Conservation (phyloP, 2,113 vertebrate genomes). For the Xiphias gladius region DNA sequence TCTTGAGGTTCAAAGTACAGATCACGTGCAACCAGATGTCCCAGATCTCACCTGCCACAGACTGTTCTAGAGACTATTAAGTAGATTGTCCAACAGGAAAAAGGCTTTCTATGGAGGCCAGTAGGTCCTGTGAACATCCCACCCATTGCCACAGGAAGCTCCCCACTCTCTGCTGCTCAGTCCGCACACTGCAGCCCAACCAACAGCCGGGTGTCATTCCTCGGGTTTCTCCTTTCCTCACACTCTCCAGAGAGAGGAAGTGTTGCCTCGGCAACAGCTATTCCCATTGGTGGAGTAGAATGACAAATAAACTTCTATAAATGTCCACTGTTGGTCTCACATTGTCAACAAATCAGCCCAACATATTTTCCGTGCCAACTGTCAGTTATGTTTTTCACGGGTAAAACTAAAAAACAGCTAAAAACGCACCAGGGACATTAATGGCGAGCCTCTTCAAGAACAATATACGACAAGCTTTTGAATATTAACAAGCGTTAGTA, state of each 20-base stretch:
- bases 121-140: slow-evolving; percentile 67
- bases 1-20: background rate
- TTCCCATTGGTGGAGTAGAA: slow-evolving; percentile 57
- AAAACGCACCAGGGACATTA: slow-evolving; percentile 55
- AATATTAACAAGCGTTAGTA: slow-evolving; percentile 12
- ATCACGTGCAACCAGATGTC: background rate
- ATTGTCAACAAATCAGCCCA: slow-evolving; percentile 68
- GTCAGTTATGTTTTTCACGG: slow-evolving; percentile 42
- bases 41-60: slow-evolving; percentile 11
- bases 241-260: slow-evolving; percentile 58
- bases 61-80: slow-evolving; percentile 23
- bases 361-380: slow-evolving; percentile 56
- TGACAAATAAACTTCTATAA: slow-evolving; percentile 52
- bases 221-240: slow-evolving; percentile 52
- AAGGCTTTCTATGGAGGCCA: slow-evolving; percentile 34
- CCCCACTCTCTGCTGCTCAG: slow-evolving; percentile 51
- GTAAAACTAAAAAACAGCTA: slow-evolving; percentile 7
- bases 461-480: slow-evolving; percentile 21
- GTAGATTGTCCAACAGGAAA: slow-evolving; percentile 34
- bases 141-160: slow-evolving; percentile 71
- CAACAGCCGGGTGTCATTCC: slow-evolving; percentile 73
- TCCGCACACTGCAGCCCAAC: slow-evolving; percentile 73
- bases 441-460: slow-evolving; percentile 31
- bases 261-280: slow-evolving; percentile 73
- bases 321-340: slow-evolving; percentile 51